Evolutionary conservation across 1,140 invertebrate species (phyloP).

Genomic region (Chymomyza costata): DNA sequence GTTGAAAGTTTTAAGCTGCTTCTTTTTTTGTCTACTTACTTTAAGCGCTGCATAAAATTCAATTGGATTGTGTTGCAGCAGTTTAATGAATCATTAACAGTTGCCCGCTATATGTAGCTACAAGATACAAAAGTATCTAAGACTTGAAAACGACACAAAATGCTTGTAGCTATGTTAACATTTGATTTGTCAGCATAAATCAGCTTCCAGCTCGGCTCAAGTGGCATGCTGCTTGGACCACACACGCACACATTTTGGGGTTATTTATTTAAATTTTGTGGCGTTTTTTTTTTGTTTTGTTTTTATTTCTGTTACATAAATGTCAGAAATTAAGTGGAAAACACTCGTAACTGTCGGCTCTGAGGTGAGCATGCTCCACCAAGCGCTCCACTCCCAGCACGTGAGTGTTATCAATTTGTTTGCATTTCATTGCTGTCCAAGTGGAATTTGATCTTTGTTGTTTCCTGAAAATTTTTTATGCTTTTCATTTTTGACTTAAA

Average conservation of each 20-base stretch:
- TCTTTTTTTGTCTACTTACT: no score
- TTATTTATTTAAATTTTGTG: constrained; percentile 18
- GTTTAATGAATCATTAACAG: no score
- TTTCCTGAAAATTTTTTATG: constrained; percentile 13
- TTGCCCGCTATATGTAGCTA: no score
- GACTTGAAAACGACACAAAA: constrained; percentile 7
- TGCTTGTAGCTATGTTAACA: constrained; percentile 52
- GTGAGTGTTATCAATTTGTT: constrained; percentile 38
- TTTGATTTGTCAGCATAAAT: constrained; percentile 69
- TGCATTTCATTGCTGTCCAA: constrained; percentile 48
- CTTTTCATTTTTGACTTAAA: no score
- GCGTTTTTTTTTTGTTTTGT: constrained; percentile 60
- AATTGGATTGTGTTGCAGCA: no score
- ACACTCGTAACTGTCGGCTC: constrained; percentile 40
- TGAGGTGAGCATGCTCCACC: constrained; percentile 15
- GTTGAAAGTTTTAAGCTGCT: no score
- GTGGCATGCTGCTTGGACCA: no score
- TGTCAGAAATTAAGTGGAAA: constrained; percentile 67
- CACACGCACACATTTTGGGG: constrained; percentile 34
- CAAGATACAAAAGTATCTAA: no score
- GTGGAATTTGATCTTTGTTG: constrained; percentile 66
- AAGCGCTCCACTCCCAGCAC: no score
- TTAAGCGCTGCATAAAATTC: no score
- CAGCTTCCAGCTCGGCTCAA: constrained; percentile 12
- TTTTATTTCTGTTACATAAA: constrained; percentile 46